phyloP scores from a whole-genome alignment of 1,140 invertebrate species.

The Drosophila sp. region DNA sequence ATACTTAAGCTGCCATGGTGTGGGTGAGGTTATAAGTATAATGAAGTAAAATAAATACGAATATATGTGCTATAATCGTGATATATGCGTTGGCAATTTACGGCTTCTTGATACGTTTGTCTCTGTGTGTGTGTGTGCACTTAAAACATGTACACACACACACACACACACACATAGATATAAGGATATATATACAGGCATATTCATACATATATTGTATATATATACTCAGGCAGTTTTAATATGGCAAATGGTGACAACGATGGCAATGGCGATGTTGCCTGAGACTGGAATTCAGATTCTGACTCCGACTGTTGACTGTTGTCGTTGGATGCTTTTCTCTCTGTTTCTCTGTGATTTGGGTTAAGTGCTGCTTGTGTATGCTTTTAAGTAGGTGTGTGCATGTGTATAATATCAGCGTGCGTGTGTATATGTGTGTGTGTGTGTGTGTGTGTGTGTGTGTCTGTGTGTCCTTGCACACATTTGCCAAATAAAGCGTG shows the following conservation, averaged over 20 bases:
- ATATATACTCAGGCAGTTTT: constrained; percentile 37
- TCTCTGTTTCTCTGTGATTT: constrained; percentile 66
- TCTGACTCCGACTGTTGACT: constrained; percentile 50
- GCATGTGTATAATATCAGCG: constrained; percentile 5
- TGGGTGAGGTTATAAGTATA: constrained; percentile 41
- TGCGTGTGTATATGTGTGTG: constrained; percentile 4
- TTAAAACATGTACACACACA: constrained; percentile 29
- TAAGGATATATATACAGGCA: constrained; percentile 29
- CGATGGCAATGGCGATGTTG: constrained; percentile 47
- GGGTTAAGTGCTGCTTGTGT: constrained; percentile 78
- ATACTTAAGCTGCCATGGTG: constrained; percentile 9
- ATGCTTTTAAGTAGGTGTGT: constrained; percentile 73
- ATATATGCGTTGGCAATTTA: constrained; percentile 77
- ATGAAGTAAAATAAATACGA: constrained; percentile 77
- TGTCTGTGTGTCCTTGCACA: constrained; percentile 62
- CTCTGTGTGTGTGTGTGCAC: constrained; percentile 17
- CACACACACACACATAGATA: constrained; percentile 17
- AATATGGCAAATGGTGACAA: constrained; percentile 68
- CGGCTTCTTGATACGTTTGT: constrained; percentile 49
- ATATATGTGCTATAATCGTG: constrained; percentile 71
- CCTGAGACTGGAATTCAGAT: constrained; percentile 46
- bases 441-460: too few species aligned
- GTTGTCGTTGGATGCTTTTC: constrained; percentile 53
- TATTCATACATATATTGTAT: constrained; percentile 10
- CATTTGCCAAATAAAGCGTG: constrained; percentile 80